Conservation (phyloP, 2,797 vertebrate species). For the Sebastes hubbsi region DNA sequence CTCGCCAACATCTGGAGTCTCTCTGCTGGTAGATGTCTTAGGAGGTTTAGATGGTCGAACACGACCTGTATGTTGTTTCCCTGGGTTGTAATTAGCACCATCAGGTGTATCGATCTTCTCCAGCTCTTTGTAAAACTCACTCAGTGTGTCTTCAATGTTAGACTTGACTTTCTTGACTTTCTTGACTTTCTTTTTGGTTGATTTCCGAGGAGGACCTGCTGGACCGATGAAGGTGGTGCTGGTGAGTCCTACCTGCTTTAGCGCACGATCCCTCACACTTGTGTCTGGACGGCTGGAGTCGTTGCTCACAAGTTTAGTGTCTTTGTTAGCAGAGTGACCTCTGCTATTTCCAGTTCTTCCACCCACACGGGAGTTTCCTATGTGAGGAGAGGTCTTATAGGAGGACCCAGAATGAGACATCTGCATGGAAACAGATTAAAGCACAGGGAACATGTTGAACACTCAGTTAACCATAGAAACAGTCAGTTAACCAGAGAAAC, state of each 20-base stretch:
- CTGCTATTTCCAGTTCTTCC: not conserved
- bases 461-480: not conserved
- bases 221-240: slow-evolving; percentile 82
- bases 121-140: slow-evolving; percentile 84
- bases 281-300: not conserved
- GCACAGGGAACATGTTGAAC: not conserved
- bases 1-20: not conserved
- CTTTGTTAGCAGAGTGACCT: not conserved
- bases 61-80: not conserved
- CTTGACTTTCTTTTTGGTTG: too few species aligned
- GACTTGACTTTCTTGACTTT: not conserved
- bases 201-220: slow-evolving; percentile 54
- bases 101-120: slow-evolving; percentile 62
- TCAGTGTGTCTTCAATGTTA: slow-evolving; percentile 75
- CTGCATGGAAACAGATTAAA: slow-evolving; percentile 31
- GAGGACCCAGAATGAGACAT: slow-evolving; percentile 48
- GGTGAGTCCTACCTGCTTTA: slow-evolving; percentile 74
- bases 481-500: too few species aligned
- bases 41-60: not conserved
- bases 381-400: not conserved
- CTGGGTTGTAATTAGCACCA: not conserved
- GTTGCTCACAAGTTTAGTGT: not conserved
- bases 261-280: slow-evolving; percentile 49
- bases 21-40: not conserved
- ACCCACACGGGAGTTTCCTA: not conserved